Evolutionary conservation across 2,113 vertebrate genomes (phyloP).

Genomic region (Cephalopterus ornatus): DNA sequence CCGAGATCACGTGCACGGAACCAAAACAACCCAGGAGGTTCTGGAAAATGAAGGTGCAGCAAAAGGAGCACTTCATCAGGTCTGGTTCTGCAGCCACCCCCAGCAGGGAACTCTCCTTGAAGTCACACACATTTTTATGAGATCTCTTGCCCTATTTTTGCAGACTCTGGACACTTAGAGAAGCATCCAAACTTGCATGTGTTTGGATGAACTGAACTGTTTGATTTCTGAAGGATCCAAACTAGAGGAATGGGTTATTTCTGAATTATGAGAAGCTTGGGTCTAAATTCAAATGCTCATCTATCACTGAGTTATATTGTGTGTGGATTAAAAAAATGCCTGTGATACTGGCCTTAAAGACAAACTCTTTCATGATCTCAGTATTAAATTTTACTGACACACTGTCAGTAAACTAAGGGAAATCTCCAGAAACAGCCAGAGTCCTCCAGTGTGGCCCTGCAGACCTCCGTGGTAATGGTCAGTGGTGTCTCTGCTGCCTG

Average conservation of each 20-base stretch:
- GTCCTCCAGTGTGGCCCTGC: neutral
- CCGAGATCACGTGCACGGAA: neutral
- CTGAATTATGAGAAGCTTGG: neutral
- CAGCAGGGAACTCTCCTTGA: neutral
- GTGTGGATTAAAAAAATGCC: neutral
- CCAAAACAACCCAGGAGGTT: fast-evolving
- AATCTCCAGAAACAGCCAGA: neutral
- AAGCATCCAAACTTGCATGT: neutral
- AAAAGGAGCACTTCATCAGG: neutral
- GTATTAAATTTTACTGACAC: neutral
- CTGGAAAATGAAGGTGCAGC: neutral
- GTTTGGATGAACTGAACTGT: neutral
- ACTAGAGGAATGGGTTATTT: neutral
- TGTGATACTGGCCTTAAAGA: neutral
- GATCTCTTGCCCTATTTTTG: neutral
- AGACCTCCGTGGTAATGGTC: neutral
- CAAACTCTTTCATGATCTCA: neutral
- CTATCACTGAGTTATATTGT: neutral
- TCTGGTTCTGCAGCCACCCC: neutral
- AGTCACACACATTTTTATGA: neutral
- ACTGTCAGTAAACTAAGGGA: neutral
- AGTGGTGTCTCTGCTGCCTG: neutral
- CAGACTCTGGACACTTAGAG: neutral
- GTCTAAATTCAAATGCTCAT: neutral
- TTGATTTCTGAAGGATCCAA: neutral